These are phyloP conservation scores for Meriones psammophilus DNA, from an alignment of 2,797 vertebrate genomes.

Conservation along the genomic window DNA sequence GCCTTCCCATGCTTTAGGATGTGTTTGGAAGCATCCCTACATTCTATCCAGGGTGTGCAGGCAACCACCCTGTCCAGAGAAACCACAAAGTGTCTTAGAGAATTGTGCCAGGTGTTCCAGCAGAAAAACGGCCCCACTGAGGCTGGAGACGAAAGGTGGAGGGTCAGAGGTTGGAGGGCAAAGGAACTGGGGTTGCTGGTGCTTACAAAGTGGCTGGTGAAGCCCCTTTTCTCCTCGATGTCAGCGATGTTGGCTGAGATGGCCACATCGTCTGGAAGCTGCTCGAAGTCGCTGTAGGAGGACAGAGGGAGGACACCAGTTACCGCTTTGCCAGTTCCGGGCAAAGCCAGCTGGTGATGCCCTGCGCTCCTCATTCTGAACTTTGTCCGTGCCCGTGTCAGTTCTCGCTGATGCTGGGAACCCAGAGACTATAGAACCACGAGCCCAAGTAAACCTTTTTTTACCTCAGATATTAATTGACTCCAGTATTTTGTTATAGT, in stretches of 20 bases:
- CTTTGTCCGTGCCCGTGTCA: accelerated
- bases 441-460: neutral
- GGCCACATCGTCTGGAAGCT: slow-evolving; percentile 95
- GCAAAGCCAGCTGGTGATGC: accelerated
- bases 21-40: neutral
- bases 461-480: no score
- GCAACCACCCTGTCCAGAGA: accelerated
- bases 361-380: accelerated
- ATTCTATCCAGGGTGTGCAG: accelerated
- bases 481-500: neutral
- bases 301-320: slow-evolving; percentile 44
- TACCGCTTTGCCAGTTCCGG: neutral
- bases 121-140: neutral
- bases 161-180: no score
- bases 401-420: neutral
- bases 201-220: slow-evolving; percentile 96
- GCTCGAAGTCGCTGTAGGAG: slow-evolving; percentile 95
- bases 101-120: neutral
- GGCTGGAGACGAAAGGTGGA: neutral
- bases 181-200: neutral
- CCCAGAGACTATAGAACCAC: neutral
- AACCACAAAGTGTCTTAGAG: neutral
- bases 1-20: accelerated
- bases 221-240: slow-evolving; percentile 95
- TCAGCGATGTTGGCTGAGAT: slow-evolving; percentile 95